Base-by-base conservation (phyloP, 2,797 vertebrate species). In the Ispidina lecontei region DNA sequence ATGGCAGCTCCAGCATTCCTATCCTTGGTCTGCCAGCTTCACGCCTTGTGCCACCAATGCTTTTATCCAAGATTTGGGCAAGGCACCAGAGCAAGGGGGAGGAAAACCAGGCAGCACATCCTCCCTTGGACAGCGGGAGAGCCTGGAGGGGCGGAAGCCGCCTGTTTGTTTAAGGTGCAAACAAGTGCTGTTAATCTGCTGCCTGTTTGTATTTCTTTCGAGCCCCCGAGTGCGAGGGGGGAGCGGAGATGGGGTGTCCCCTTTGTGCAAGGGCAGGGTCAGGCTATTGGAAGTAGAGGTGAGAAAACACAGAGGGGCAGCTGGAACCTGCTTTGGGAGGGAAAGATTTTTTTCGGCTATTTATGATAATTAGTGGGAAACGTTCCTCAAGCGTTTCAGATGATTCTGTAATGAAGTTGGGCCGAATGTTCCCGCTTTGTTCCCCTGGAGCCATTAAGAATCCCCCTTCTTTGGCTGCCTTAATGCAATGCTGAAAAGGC, bases 311-410 rank as follows among this genome's bases (percentile, higher is more conserved):
- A 93, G 96, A 90, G 68, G 84, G 93, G 91, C 96, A 97, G 95
- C 96, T 97, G 95, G 96, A 96, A 97, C 96, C 96, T 97, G 97
- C 96, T 97, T 95, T 91, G 78, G 85, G 93, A 91, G 86, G 95
- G 96, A 94, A 96, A 93, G 97, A 95, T 96, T 94, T 95, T 97
- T 97, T 97, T 96, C 87, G 75, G 93, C 97, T 97, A 96, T 97
- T 97, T 97, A 97, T 97, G 97, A 87, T 97, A 96, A 97, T 97
- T 93, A 97, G 92, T 92, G 95, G 96, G 95, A 97, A 97, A 96
- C 39, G 89, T 92, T 95, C 90, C 92, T 95, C 90, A 85, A 83
- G 90, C 94, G 28, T 96, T 96, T 95, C 95, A 73, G 78, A 94
- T 87, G 90, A 97, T 95, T 91, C 83, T 63, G 86, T 95, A 95